A percentile compares a stretch with the other conserved stretches of the same genome.
Evolutionary conservation across 2,113 vertebrate genomes (phyloP).

Genomic region (Oryctolagus cuniculus): DNA sequence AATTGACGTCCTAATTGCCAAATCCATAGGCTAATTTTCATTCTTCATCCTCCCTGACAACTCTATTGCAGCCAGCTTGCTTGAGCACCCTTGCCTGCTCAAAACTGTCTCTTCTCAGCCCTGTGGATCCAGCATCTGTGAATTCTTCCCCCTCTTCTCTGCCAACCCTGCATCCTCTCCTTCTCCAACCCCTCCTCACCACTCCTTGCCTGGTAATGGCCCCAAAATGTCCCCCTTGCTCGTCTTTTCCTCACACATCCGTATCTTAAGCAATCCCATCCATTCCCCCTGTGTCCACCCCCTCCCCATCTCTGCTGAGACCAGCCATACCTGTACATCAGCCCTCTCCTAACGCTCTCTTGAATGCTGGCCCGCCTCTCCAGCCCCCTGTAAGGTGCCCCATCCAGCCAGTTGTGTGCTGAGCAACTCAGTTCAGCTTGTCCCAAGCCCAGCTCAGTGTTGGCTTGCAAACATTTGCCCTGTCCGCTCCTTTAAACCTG

Average conservation of each 20-base stretch:
- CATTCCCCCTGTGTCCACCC: too few species aligned
- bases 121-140: neutral
- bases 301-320: neutral
- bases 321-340: neutral
- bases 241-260: neutral
- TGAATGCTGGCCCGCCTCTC: neutral
- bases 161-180: neutral
- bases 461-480: neutral
- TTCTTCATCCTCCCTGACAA: slow-evolving; percentile 66
- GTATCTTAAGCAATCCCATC: neutral
- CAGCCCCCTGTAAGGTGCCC: neutral
- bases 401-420: neutral
- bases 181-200: neutral
- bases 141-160: neutral
- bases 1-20: slow-evolving; percentile 79
- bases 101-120: slow-evolving; percentile 36
- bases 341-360: neutral
- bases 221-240: neutral
- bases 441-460: neutral
- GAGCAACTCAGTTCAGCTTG: neutral
- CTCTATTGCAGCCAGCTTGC: neutral
- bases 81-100: slow-evolving; percentile 55
- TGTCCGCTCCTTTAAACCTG: neutral
- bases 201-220: neutral
- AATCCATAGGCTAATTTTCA: slow-evolving; percentile 77